These are phyloP conservation scores for Onychostoma macrolepis DNA, from an alignment of 2,113 vertebrate species.

Conservation along the genomic window DNA sequence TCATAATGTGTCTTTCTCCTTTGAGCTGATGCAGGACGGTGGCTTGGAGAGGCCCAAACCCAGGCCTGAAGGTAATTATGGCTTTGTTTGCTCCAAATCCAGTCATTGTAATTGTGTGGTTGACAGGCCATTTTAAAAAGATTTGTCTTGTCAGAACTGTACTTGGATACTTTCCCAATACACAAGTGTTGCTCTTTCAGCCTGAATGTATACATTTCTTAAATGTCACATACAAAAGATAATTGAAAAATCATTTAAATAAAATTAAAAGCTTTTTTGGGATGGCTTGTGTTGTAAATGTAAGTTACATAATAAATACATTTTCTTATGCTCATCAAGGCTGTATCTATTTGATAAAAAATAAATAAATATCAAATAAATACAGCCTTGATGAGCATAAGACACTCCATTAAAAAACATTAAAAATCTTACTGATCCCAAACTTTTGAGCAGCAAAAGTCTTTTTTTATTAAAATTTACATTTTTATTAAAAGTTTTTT, in stretches of 20 bases:
- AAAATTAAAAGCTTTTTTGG: background rate
- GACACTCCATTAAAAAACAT: no score
- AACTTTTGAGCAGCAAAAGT: no score
- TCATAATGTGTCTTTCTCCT: conserved; percentile 93
- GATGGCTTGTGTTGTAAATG: background rate
- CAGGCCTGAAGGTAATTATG: conserved; percentile 87
- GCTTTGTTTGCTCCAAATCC: conserved; percentile 7
- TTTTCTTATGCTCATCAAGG: no score
- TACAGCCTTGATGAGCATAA: no score
- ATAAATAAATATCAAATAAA: no score
- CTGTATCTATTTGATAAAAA: no score
- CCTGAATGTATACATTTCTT: background rate
- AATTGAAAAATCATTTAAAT: background rate
- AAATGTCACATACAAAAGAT: background rate
- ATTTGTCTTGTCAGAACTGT: background rate
- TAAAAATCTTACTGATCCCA: no score
- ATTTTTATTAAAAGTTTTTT: background rate
- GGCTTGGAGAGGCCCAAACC: conserved; percentile 96
- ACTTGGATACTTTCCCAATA: background rate
- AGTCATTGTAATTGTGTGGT: background rate
- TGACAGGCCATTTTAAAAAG: background rate
- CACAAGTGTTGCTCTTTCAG: background rate
- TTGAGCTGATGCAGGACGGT: conserved; percentile 98
- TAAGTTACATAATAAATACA: background rate
- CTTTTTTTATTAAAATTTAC: background rate